Evolutionary conservation across 2,888 invertebrate species (phyloP), one percentile per base, ranked within the genome.

Genomic region (Dryococelus australis): DNA sequence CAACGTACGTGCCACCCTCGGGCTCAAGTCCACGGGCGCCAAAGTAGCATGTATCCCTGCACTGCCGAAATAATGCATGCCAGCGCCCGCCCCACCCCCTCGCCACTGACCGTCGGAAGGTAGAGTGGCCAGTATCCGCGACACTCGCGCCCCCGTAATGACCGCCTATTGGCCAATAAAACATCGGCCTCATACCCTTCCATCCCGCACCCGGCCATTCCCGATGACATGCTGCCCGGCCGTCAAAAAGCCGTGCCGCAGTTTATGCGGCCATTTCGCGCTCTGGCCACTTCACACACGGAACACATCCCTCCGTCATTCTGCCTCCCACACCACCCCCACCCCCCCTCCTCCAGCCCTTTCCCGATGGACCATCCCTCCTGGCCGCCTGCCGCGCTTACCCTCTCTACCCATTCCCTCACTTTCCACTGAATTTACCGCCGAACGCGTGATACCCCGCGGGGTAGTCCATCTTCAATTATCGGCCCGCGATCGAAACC

Each of bases 161-260:
- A 65, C 65, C 65, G 65, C 65, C 65, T 65, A n/a, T 65, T n/a
- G 65, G 65, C 65, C 65, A 65, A 65, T 65, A 65, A 65, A 65
- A 65, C 65, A 65, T 24, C n/a, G 47, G 1, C 16, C 47, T 20
- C 24, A 16, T n/a, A 20, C 65, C 65, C 20, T 16, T 16, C 65
- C 65, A 65, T 20, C 65, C n/a, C 47, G 24, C 65, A 8, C 65
- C 24, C 65, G 24, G 0, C 8, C 65, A 65, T 65, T n/a, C 65
- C 65, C 65, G 65, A 65, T 65, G 65, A 65, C 65, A 65, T n/a
- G 65, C 65, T 65, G 65, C 65, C 65, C 8, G 20, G 65, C 6
- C 65, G 65, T 65, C 65, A 65, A 65, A 65, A 65, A 65, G 65
- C 65, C 65, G n/a, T 65, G 65, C 65, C 65, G 65, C 8, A 65